Evolutionary conservation across 2,888 invertebrate species (phyloP).

Genomic region (Dolichomitus sp.): DNA sequence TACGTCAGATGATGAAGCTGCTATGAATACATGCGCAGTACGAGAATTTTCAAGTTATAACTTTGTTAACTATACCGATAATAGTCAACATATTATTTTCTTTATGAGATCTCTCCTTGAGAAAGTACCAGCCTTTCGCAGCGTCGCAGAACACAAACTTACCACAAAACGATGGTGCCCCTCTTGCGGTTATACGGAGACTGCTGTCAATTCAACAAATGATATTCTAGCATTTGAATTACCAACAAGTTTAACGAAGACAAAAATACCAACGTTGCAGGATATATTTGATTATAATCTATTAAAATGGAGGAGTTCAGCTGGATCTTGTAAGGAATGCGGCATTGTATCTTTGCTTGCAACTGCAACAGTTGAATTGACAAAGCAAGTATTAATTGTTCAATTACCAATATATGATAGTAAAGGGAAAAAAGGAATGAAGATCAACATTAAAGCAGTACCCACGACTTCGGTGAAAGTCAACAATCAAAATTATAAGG

Average conservation of each 20-base stretch:
- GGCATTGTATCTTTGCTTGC: neutral
- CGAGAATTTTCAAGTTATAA: conserved; percentile 64
- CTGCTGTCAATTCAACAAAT: neutral
- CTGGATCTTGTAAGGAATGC: neutral
- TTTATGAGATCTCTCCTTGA: neutral
- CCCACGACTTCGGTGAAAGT: neutral
- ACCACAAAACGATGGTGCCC: conserved; percentile 2
- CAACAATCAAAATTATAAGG: neutral
- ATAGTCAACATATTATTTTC: neutral
- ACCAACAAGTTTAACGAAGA: conserved; percentile 58
- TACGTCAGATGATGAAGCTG: conserved; percentile 16
- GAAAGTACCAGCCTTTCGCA: neutral
- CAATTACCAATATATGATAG: neutral
- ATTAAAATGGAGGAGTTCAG: neutral
- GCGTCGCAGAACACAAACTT: conserved; percentile 9
- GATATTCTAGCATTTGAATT: conserved; percentile 8
- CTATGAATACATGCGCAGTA: conserved; percentile 64
- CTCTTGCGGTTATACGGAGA: neutral
- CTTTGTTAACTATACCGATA: conserved; percentile 59
- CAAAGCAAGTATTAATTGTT: conserved; percentile 15
- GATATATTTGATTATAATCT: conserved; percentile 7
- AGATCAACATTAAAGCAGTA: conserved; percentile 12
- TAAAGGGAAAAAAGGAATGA: conserved; percentile 1
- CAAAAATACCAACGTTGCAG: conserved; percentile 20
- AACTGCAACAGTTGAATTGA: neutral